Evolutionary conservation across 1,140 invertebrate species (phyloP), one percentile per base, ranked within the genome.

Genomic region (Psilanteris sp.): DNA sequence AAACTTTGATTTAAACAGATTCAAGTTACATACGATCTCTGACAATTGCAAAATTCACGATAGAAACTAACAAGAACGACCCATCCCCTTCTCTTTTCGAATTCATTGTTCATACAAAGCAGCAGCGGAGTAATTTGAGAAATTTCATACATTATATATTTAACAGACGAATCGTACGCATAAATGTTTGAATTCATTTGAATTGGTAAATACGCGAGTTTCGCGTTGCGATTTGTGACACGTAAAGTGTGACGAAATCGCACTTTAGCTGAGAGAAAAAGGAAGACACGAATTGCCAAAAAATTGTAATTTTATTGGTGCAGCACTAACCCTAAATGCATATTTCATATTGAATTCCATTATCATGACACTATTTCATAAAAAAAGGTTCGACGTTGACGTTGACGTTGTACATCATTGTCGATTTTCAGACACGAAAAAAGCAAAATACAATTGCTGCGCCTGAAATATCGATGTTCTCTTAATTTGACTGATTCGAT

Each of bases 81-180:
- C n/a, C n/a, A n/a, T 41, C 36, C n/a, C 18, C 46, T 20, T 32
- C 50, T 57, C 31, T 68, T 55, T 57, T 32, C n/a, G 7, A 67
- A 14, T 37, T 54, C 41, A 24, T 27, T 39, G 37, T 67, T 37
- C 50, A 32, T 16, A 31, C 41, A 48, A 39, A 67, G 22, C 48
- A 31, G 18, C 29, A 9, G 2, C 9, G 34, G 11, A 59, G 26
- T 52, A 59, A 52, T 59, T 59, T 29, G 43, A 43, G 44, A 61
- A 59, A 43, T 59, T 70, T 52, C 66, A 39, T 43, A 15, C 41
- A 59, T 70, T 70, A 59, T 59, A 70, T 52, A 36, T 59, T 70
- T 59, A 59, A 39, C 39, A 14, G 26, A 50, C 48, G 39, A 57
- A 26, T 52, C 43, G 20, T 54, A 7, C 54, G 11, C 26, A 16